Percentiles rank a stretch among this genome's conserved stretches.
These are phyloP conservation scores for Galbula dea DNA, from an alignment of 2,113 vertebrate species.

Conservation along the genomic window DNA sequence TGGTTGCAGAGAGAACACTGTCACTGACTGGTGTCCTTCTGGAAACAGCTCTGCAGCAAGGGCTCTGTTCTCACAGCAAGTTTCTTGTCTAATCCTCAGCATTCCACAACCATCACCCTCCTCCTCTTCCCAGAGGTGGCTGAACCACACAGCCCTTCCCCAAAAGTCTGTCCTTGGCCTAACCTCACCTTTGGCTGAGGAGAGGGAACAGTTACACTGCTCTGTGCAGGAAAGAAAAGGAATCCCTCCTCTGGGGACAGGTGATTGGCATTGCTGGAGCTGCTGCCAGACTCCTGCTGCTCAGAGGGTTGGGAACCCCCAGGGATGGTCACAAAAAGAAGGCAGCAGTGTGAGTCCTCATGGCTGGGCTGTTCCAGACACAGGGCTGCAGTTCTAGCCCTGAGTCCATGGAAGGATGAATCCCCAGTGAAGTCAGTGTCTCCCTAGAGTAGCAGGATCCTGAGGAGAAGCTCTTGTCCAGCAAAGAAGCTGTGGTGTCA, in stretches of 20 bases:
- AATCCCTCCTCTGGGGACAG: neutral
- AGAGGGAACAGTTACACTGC: neutral
- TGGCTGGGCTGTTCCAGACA: neutral
- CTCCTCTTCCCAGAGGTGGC: neutral
- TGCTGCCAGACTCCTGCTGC: neutral
- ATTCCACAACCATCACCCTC: accelerated
- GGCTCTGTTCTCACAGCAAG: accelerated
- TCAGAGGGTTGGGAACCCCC: accelerated
- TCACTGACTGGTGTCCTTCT: neutral
- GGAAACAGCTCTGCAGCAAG: neutral
- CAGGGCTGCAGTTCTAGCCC: neutral
- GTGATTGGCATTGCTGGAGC: neutral
- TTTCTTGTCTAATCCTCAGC: neutral
- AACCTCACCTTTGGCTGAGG: neutral
- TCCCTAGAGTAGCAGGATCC: neutral
- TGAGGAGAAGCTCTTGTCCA: neutral
- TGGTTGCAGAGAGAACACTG: neutral
- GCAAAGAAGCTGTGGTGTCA: neutral
- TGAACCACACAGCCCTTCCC: neutral
- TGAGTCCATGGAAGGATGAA: neutral
- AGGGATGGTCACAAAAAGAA: neutral
- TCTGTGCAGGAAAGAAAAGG: neutral
- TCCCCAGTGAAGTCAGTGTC: neutral
- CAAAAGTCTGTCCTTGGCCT: neutral
- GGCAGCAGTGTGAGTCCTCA: neutral